These are phyloP conservation scores for Aphodius sticticus DNA, from an alignment of 2,888 invertebrate species.

Conservation along the genomic window DNA sequence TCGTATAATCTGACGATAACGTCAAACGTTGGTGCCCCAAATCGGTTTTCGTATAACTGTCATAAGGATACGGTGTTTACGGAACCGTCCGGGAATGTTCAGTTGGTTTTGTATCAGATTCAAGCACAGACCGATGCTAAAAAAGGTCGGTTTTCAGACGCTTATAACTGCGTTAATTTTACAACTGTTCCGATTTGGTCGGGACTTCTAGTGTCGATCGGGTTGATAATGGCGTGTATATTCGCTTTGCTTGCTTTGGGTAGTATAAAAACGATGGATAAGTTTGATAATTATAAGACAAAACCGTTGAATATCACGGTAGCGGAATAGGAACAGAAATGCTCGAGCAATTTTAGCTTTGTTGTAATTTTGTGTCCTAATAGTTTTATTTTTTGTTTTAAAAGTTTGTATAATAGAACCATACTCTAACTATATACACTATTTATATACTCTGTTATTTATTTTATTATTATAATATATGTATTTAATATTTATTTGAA, in stretches of 20 bases:
- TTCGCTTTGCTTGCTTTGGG: slow-evolving; percentile 74
- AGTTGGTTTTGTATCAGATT: slow-evolving; percentile 54
- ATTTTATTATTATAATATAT: background rate
- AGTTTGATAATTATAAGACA: slow-evolving; percentile 84
- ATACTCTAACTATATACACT: background rate
- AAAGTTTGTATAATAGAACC: background rate
- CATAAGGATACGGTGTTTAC: slow-evolving; percentile 53
- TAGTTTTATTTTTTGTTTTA: background rate
- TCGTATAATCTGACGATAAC: slow-evolving; percentile 28
- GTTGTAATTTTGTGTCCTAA: background rate
- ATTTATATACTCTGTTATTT: background rate
- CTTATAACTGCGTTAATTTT: slow-evolving; percentile 78
- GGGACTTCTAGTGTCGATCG: slow-evolving; percentile 70
- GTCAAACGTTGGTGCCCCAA: slow-evolving; percentile 48
- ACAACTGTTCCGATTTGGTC: slow-evolving; percentile 80
- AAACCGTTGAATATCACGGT: slow-evolving; percentile 70
- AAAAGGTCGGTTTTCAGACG: slow-evolving; percentile 62
- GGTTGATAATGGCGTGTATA: slow-evolving; percentile 70
- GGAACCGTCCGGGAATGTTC: slow-evolving; percentile 49
- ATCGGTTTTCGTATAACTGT: slow-evolving; percentile 61
- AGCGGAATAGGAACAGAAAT: slow-evolving; percentile 48
- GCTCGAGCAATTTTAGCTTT: background rate
- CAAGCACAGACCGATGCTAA: slow-evolving; percentile 61
- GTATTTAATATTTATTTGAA: background rate
- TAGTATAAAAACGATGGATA: slow-evolving; percentile 81